Evolutionary conservation across 1,140 invertebrate genomes (phyloP).

Genomic region (Tetramorium parvispinum): DNA sequence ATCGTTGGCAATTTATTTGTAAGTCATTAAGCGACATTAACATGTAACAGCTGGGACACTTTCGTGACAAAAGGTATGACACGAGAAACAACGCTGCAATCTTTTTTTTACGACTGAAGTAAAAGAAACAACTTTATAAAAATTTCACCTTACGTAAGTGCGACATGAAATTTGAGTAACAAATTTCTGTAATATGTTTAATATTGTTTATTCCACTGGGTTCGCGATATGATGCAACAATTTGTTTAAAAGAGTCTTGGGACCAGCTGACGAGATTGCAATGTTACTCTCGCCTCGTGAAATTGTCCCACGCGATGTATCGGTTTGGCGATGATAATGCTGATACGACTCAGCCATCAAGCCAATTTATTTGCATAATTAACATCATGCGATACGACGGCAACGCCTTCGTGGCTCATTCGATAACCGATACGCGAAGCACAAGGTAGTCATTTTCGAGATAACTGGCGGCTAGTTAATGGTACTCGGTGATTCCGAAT

Average conservation of each 20-base stretch:
- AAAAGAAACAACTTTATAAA: neutral
- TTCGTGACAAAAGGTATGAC: neutral
- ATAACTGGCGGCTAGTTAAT: constrained; percentile 38
- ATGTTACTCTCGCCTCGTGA: neutral
- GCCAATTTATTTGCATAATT: constrained; percentile 48
- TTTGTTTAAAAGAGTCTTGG: neutral
- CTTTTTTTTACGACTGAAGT: neutral
- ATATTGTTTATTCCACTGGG: neutral
- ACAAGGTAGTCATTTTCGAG: constrained; percentile 32
- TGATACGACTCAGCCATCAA: neutral
- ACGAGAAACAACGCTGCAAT: neutral
- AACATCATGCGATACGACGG: neutral
- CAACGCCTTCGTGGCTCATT: constrained; percentile 5
- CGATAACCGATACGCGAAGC: constrained; percentile 17
- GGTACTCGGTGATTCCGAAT: constrained; percentile 7
- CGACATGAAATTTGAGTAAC: neutral
- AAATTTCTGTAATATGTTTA: neutral
- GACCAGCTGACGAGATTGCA: neutral
- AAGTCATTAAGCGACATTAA: constrained; percentile 51
- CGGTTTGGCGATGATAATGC: neutral
- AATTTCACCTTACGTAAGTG: neutral
- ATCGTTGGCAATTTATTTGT: constrained; percentile 42
- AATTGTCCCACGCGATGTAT: neutral
- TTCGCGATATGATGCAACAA: neutral
- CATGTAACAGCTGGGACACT: constrained; percentile 43